These are phyloP conservation scores for Sylvicola cinctus DNA, from an alignment of 2,888 invertebrate species.

Conservation along the genomic window DNA sequence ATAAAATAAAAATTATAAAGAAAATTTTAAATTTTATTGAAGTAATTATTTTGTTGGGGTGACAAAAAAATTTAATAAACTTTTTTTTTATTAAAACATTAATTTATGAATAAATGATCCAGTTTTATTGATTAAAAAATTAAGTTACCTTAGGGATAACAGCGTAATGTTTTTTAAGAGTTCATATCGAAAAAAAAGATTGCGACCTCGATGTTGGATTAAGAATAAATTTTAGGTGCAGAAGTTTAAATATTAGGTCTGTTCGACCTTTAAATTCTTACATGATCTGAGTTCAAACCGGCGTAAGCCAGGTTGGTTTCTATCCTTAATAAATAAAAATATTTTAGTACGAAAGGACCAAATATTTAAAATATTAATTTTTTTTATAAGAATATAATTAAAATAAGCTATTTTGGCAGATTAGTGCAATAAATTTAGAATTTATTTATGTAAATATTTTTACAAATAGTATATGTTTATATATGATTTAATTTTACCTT, in stretches of 20 bases:
- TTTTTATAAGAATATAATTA: constrained; percentile 21
- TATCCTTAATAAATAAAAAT: constrained; percentile 40
- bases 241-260: constrained; percentile 23
- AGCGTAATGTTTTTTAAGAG: constrained; percentile 61
- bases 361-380: constrained; percentile 33
- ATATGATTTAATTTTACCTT: constrained; percentile 25
- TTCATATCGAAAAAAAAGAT: constrained; percentile 49
- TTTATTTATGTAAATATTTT: constrained; percentile 25
- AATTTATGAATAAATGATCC: constrained; percentile 31
- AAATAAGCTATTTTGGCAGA: constrained; percentile 39
- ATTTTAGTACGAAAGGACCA: constrained; percentile 66
- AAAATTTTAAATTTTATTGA: too few species aligned
- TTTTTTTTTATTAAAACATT: constrained; percentile 27
- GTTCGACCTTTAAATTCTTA: constrained; percentile 38
- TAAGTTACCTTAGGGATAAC: constrained; percentile 71
- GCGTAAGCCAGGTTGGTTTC: constrained; percentile 54
- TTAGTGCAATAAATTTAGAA: constrained; percentile 50
- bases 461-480: constrained; percentile 33
- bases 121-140: constrained; percentile 37
- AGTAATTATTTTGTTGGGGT: constrained; percentile 39
- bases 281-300: constrained; percentile 46
- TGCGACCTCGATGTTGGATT: constrained; percentile 84
- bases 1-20: too few species aligned
- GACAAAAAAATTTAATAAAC: constrained; percentile 36
- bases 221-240: constrained; percentile 22